These are phyloP conservation scores for Eilema sororculum DNA, from an alignment of 2,888 invertebrate genomes.

Conservation along the genomic window DNA sequence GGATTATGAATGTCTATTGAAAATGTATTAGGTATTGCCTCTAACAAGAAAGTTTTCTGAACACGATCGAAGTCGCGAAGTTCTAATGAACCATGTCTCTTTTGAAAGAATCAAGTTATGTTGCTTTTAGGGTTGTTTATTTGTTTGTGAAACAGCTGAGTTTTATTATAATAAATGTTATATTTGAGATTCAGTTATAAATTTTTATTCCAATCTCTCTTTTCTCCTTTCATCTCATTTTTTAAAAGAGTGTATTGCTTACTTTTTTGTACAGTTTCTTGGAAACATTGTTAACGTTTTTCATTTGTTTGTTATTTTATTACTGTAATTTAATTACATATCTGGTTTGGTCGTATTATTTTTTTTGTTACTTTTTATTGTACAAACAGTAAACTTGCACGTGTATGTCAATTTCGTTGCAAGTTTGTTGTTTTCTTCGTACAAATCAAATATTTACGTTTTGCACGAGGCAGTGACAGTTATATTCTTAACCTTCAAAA, in stretches of 20 bases:
- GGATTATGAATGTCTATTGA: slow-evolving; percentile 68
- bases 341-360: background rate
- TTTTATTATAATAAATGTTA: slow-evolving; percentile 31
- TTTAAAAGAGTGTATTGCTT: background rate
- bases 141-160: slow-evolving; percentile 28
- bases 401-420: background rate
- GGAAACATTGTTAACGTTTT: background rate
- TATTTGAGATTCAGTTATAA: slow-evolving; percentile 15
- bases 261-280: background rate
- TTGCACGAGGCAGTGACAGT: background rate
- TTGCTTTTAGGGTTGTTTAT: slow-evolving; percentile 41
- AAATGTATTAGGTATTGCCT: slow-evolving; percentile 58
- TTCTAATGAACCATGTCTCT: slow-evolving; percentile 48
- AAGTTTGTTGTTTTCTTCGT: background rate
- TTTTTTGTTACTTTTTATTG: background rate
- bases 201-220: background rate
- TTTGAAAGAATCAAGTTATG: slow-evolving; percentile 43
- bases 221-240: background rate
- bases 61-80: slow-evolving; percentile 57
- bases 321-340: background rate
- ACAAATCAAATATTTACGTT: background rate
- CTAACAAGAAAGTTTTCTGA: slow-evolving; percentile 70
- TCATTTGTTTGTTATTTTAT: slow-evolving; percentile 5
- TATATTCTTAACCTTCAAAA: background rate
- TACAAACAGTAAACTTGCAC: no score